A percentile compares a stretch with the other conserved stretches of the same genome.
Evolutionary conservation across 2,113 vertebrate species (phyloP).

Genomic region (Erythrolamprus reginae): DNA sequence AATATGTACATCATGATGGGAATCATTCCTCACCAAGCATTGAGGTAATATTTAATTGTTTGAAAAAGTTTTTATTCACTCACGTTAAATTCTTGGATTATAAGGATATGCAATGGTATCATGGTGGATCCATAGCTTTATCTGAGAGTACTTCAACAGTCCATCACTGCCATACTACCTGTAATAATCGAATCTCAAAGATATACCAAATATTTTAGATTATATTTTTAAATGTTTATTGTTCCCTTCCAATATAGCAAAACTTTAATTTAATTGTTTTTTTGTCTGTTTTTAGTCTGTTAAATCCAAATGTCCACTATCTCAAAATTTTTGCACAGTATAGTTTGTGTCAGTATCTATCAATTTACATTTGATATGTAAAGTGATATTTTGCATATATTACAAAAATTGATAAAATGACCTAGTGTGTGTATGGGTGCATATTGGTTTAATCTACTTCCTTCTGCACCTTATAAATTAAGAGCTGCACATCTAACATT

Average conservation of each 20-base stretch:
- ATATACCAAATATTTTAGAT: background rate
- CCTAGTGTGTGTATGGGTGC: background rate
- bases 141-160: background rate
- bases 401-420: background rate
- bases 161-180: background rate
- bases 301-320: background rate
- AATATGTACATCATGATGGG: conserved; percentile 76
- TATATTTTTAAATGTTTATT: background rate
- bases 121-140: background rate
- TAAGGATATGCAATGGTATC: background rate
- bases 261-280: background rate
- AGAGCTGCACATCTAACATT: background rate
- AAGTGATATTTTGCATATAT: background rate
- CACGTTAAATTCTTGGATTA: background rate
- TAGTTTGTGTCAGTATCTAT: background rate
- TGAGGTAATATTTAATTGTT: conserved; percentile 54
- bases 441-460: background rate
- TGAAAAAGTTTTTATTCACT: background rate
- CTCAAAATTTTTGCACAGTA: background rate
- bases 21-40: conserved; percentile 67
- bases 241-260: background rate
- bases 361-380: background rate
- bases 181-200: conserved; percentile 3
- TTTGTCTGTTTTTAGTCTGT: background rate
- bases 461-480: background rate